Base-by-base conservation (phyloP, 1,140 invertebrate species). In the Drosophila pandora region DNA sequence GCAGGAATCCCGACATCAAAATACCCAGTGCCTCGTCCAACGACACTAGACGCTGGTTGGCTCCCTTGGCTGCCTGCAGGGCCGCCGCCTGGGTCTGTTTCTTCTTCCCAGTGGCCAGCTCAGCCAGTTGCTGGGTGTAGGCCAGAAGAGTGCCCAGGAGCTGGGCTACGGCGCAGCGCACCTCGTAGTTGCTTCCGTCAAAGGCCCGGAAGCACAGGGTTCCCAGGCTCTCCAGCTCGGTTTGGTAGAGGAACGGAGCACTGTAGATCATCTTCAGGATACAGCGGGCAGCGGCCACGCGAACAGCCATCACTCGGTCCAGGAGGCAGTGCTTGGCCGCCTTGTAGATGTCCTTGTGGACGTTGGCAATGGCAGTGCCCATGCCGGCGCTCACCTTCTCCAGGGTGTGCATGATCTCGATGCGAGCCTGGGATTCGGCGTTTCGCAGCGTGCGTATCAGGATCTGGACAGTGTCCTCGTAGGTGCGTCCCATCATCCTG, bases 401-500 rank as follows among this genome's bases (percentile, higher is more conserved):
- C 64, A 99, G 92, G 2, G 98, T 99, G 64, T 96, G 94, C 97
- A 99, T 98, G 56, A 99, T 99, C 93, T 99, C 98, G 82, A 98
- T 96, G 68, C 99, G 93, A 2, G 96, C 97, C 92, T 98, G 98
- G 0, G 98, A 99, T 93, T 99, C 99, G 3, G 97, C 97, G 93
- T 96, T 99, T 84, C 97, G 95, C 48, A 99, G 93, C 4, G 97
- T 97, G 75, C 98, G 97, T 48, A 98, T 95, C 6, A 99, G 93
- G 56, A 98, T 96, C 76, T 97, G 95, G 9, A 99, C 97, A 2
- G 98, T 99, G 90, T 99, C 98, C 91, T 99, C 98, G 91, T 99
- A 99, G 0, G 98, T 99, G 70, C 98, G 93, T 0, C 98, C 99
- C 95, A 99, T 99, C 98, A 99, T 99, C 71, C 99, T 93, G 2